These are phyloP conservation scores for Dolichomitus sp. DNA, from an alignment of 2,888 invertebrate species.

Conservation along the genomic window DNA sequence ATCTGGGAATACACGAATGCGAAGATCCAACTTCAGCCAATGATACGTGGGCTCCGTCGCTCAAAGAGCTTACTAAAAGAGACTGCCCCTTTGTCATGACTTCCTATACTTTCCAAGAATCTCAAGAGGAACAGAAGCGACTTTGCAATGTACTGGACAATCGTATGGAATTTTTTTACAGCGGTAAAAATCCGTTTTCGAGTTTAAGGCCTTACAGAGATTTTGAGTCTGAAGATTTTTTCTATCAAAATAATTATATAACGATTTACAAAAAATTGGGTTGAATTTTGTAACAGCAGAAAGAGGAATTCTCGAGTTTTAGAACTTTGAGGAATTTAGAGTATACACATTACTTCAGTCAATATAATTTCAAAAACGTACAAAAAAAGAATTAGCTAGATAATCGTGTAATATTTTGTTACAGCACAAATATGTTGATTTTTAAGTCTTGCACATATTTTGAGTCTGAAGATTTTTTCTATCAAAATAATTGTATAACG, in stretches of 20 bases:
- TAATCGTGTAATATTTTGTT: background rate
- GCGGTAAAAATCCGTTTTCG: slow-evolving; percentile 76
- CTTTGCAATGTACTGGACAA: slow-evolving; percentile 70
- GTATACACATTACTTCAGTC: background rate
- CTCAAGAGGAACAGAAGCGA: slow-evolving; percentile 74
- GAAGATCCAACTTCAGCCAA: slow-evolving; percentile 71
- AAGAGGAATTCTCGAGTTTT: background rate
- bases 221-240: slow-evolving; percentile 78
- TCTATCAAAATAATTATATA: slow-evolving; percentile 80
- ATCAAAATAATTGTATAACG: background rate
- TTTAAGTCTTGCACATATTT: background rate
- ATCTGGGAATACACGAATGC: slow-evolving; percentile 79
- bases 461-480: background rate
- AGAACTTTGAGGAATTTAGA: background rate
- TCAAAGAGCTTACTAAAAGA: slow-evolving; percentile 72
- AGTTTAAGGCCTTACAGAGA: slow-evolving; percentile 80
- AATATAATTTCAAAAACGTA: background rate
- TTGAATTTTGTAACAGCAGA: slow-evolving; percentile 3
- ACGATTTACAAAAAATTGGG: slow-evolving; percentile 73
- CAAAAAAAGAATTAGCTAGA: background rate
- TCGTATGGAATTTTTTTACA: slow-evolving; percentile 63
- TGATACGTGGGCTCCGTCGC: slow-evolving; percentile 77
- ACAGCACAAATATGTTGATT: background rate
- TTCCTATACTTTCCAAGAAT: slow-evolving; percentile 76
- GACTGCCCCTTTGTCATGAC: slow-evolving; percentile 79